A percentile compares a stretch with the other conserved stretches of the same genome.
Conservation (phyloP, 2,113 vertebrate genomes). For the Tor tambroides region DNA sequence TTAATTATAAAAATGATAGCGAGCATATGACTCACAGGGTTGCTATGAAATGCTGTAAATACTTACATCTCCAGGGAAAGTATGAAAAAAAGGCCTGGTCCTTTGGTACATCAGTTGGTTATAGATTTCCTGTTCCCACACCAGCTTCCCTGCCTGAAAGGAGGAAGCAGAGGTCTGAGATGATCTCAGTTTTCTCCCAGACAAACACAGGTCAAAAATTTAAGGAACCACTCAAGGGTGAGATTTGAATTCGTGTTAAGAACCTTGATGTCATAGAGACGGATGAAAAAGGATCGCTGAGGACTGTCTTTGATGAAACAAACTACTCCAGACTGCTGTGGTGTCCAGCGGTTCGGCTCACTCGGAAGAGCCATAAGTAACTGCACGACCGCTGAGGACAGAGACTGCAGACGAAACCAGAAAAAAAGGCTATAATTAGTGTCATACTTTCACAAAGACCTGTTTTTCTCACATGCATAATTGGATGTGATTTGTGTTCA, state of each 20-base stretch:
- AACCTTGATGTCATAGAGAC: constrained; percentile 85
- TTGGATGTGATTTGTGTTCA: not conserved
- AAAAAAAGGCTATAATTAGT: not conserved
- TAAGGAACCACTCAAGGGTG: not conserved
- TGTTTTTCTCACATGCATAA: not conserved
- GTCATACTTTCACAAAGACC: not conserved
- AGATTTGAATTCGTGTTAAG: too few species aligned
- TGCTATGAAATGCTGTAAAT: not conserved
- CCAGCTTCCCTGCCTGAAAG: constrained; percentile 72
- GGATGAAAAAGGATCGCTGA: constrained; percentile 87
- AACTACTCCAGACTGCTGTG: constrained; percentile 81
- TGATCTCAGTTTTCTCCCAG: not conserved
- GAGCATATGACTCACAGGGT: not conserved
- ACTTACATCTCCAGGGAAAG: constrained; percentile 87
- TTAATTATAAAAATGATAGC: not conserved
- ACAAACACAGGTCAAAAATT: not conserved
- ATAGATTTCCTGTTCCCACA: constrained; percentile 90
- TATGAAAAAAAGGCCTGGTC: constrained; percentile 80
- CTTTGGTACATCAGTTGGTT: constrained; percentile 78
- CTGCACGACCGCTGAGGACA: constrained; percentile 83
- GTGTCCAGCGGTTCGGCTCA: constrained; percentile 77
- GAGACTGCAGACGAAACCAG: constrained; percentile 70
- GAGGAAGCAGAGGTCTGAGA: not conserved
- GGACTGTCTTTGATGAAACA: constrained; percentile 89
- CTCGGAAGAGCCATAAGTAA: constrained; percentile 82